Base-by-base conservation (phyloP, 2,888 invertebrate genomes). In the Sarcophaga carnaria region DNA sequence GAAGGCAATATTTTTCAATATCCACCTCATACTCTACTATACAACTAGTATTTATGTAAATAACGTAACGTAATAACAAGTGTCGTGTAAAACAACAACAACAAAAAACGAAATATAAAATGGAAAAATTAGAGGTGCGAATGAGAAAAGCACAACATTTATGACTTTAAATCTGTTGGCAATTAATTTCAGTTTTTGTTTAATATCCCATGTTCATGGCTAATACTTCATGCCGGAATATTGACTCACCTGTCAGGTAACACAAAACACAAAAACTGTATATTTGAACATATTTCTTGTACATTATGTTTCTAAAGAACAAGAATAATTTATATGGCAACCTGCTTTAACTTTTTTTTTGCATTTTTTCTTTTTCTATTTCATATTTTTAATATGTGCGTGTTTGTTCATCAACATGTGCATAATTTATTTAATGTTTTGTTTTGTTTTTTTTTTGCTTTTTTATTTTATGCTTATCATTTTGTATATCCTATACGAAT, bases 131-230 rank as follows among this genome's bases (percentile, higher is more conserved):
- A 22, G 10, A n/a, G 22, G 22, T 62, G 62, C 17, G 54, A 54
- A 62, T 62, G 20, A 62, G 20, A 62, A 62, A 54, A 54, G 54
- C 0, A 70, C 64, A 60, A 66, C 71, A 64, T 82, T 76, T 77
- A 66, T 71, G 76, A 77, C 66, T 71, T 77, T 45, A 82, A 82
- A 82, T 82, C 77, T 77, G 76, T 77, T 83, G 83, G 60, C 67
- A 83, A 77, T 83, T 83, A 62, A 83, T 83, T 77, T 83, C 25
- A 17, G n/a, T 66, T 60, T 60, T 71, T 22, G 12, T 60, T 22
- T 45, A 60, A 27, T 37, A 59, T 60, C 20, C 11, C 20, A 22
- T n/a, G 10, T 62, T 62, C 20, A 62, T 62, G 17, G 17, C 22
- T 20, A 20, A 20, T 20, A 17, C n/a, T 22, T n/a, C 63, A 37